phyloP scores from a whole-genome alignment of 1,140 invertebrate genomes.

The Neodiprion pinetum region DNA sequence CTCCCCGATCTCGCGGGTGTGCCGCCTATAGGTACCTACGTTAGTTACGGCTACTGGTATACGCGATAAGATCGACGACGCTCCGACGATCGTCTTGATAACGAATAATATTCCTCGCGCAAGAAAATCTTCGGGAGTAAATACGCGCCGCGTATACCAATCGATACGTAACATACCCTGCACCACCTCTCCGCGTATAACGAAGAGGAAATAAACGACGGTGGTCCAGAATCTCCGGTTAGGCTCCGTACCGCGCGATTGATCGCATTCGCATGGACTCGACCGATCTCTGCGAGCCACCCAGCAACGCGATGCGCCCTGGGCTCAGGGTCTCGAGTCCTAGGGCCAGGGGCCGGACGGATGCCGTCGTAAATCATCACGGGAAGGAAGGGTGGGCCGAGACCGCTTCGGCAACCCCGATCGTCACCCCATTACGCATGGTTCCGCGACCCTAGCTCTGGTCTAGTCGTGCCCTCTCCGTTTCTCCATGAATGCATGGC shows the following conservation, averaged over 20 bases:
- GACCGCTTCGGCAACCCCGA: conserved; percentile 33
- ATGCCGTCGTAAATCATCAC: conserved; percentile 7
- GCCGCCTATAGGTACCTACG: too few species aligned
- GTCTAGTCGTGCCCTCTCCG: background rate
- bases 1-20: too few species aligned
- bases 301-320: too few species aligned
- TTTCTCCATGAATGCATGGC: too few species aligned
- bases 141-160: too few species aligned
- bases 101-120: too few species aligned
- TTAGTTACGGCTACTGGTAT: too few species aligned
- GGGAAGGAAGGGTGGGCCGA: conserved; percentile 7
- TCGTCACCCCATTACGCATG: conserved; percentile 40
- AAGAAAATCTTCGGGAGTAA: too few species aligned
- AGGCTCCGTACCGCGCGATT: background rate
- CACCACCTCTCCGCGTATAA: background rate
- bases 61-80: too few species aligned
- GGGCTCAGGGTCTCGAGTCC: background rate
- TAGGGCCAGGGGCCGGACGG: background rate
- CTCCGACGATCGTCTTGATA: too few species aligned
- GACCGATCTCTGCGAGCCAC: background rate
- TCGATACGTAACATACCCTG: too few species aligned
- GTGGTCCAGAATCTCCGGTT: background rate
- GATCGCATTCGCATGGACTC: background rate
- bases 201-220: background rate
- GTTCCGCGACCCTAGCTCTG: conserved; percentile 13